Base-by-base conservation (phyloP, 2,113 vertebrate species). In the Suncus etruscus region DNA sequence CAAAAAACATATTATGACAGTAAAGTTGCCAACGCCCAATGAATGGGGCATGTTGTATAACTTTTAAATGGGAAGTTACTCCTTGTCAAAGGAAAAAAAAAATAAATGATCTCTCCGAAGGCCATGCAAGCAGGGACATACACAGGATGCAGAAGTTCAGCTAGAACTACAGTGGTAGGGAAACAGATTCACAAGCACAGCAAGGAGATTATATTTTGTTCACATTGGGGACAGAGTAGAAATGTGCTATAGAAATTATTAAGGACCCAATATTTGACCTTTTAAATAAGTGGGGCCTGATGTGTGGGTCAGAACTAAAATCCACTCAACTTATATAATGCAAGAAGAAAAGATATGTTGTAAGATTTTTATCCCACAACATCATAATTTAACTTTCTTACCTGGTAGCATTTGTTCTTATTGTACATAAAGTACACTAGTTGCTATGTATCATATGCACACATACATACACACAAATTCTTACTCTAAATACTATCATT, bases 61-160 rank as follows among this genome's bases (percentile, higher is more conserved):
- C 47, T 77, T 31, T 69, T 51, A 88, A 88, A 78, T 10, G 72
- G 68, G 75, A 95, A 88, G 77, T 92, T 88, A 73, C 31, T 90
- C 77, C 51, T 95, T 89, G 54, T 76, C 27, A 74, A 91, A 83
- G 63, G 73, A 86, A 89, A 89, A 47, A 89, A 47, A 83, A 51
- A 86, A 73, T 48, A 83, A 88, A 39, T 72, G 45, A 66, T 78
- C 51, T 86, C 90, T 82, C 18, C 18, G 63, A 76, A 51, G 73
- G 68, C 63, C 74, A 73, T 47, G 72, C 14, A 76, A 63, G 80
- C 73, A 94, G 61, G 82, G 79, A 54, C 24, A 75, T 18, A 93
- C 68, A 83, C 68, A 89, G 94, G 90, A 90, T 87, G 14, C 69
- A 39, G 74, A 76, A 75, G 32, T 25, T 50, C 79, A 76, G 68